Conservation (phyloP, 30 jellyfish, hydroid and myxozoan genomes). For the Aurelia aurita complex sp. Pacific region DNA sequence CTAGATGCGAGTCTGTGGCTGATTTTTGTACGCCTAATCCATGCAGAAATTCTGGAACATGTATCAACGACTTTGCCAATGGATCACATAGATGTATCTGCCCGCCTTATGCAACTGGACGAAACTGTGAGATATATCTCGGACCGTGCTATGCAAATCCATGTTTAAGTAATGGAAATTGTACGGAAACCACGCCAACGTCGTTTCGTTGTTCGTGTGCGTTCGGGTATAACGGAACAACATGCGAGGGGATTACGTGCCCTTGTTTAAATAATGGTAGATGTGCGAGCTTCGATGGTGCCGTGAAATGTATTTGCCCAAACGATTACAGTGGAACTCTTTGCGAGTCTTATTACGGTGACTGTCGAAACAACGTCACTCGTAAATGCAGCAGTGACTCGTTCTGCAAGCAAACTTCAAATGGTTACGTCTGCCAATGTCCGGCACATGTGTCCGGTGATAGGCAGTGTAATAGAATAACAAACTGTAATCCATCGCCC, state of each 20-base stretch:
- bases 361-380: conserved; percentile 72
- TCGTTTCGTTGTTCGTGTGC: conserved; percentile 60
- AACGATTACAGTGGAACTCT: conserved; percentile 65
- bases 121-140: conserved; percentile 67
- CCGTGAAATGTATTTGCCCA: conserved; percentile 58
- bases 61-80: conserved; percentile 45
- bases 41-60: conserved; percentile 67
- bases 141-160: conserved; percentile 80
- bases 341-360: conserved; percentile 75
- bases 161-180: conserved; percentile 63
- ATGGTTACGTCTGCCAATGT: conserved; percentile 82
- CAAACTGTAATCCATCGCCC: conserved; percentile 65
- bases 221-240: conserved; percentile 70
- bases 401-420: conserved; percentile 43
- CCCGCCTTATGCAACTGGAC: conserved; percentile 67
- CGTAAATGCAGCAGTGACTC: conserved; percentile 40
- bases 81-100: conserved; percentile 74
- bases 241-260: conserved; percentile 62
- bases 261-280: conserved; percentile 79
- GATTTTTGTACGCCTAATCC: conserved; percentile 76
- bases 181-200: conserved; percentile 31
- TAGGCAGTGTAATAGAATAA: conserved; percentile 43
- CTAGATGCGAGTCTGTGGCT: conserved; percentile 50
- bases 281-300: conserved; percentile 34
- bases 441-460: conserved; percentile 82